Base-by-base conservation (phyloP, 2,113 vertebrate genomes). In the Poicephalus meyeri region DNA sequence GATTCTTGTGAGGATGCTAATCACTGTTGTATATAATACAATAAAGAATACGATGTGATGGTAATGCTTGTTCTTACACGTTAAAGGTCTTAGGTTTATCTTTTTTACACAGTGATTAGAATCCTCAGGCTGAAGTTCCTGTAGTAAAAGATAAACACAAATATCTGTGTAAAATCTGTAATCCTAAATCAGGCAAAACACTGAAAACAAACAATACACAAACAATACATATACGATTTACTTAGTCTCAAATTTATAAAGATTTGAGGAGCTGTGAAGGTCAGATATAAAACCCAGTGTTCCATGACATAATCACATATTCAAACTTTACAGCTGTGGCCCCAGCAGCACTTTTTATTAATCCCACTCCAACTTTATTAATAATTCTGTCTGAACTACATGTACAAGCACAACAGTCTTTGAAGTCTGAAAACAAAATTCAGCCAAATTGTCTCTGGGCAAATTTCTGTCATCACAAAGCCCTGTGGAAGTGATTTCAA, bases 311-410 rank as follows among this genome's bases (percentile, higher is more conserved):
- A 80, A 80, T 42, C 53, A 35, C 31, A 83, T 41, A 64, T 86
- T 95, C 42, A 35, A 33, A 66, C 37, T 68, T 93, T 71, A 56
- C 31, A 79, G 68, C 68, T 9, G 2, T 49, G 86, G 33, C 60
- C 76, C 76, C 28, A 81, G 83, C 42, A 96, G 80, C 82, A 69
- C n/a, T 79, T 86, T 86, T 69, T 89, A 37, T 96, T 94, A 95
- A 95, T 93, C 76, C 42, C 41, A 64, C 39, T 93, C 60, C 66
- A 93, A 76, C 82, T 92, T 91, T 88, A 93, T 95, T 92, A 95
- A 95, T 96, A 96, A 95, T 97, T 97, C 96, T 88, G 56, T 94
- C 86, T 96, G 95, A 97, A 93, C 65, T 94, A 55, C 68, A 44
- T 20, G 24, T 77, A 78, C 53, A 84, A 93, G 41, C 25, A 60